These are phyloP conservation scores for Cheilosia scutellata DNA, from an alignment of 2,888 invertebrate genomes.

Conservation along the genomic window DNA sequence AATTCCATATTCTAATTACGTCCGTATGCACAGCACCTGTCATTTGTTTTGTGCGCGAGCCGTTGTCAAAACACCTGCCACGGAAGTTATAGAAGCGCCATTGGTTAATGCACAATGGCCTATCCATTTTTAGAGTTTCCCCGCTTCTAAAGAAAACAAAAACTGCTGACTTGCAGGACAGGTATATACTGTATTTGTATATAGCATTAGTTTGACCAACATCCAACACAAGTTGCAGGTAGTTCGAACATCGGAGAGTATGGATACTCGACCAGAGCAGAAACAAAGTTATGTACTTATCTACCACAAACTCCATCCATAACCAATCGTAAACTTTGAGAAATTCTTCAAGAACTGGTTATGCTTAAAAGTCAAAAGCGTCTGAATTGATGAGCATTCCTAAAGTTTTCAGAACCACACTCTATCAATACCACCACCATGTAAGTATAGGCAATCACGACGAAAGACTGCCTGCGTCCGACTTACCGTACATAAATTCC, in stretches of 20 bases:
- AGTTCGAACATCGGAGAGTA: background rate
- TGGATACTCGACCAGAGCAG: slow-evolving; percentile 1
- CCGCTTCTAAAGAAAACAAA: background rate
- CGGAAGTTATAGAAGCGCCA: slow-evolving; percentile 43
- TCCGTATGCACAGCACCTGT: slow-evolving; percentile 65
- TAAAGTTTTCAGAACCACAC: slow-evolving; percentile 53
- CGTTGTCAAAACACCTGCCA: slow-evolving; percentile 64
- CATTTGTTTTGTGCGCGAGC: slow-evolving; percentile 43
- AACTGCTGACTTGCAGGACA: too few relatives aligned
- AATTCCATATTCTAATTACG: slow-evolving; percentile 60
- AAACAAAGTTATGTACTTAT: slow-evolving; percentile 25
- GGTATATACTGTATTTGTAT: background rate
- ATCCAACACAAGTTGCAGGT: background rate
- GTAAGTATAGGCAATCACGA: slow-evolving; percentile 14
- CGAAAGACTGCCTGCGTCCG: slow-evolving; percentile 1
- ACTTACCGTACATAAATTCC: slow-evolving; percentile 68
- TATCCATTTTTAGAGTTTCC: background rate
- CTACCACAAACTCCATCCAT: slow-evolving; percentile 30
- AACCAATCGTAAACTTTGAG: slow-evolving; percentile 59
- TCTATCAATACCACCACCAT: slow-evolving; percentile 4
- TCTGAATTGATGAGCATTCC: slow-evolving; percentile 71
- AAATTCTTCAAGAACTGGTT: slow-evolving; percentile 68
- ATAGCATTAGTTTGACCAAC: background rate
- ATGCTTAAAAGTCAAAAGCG: slow-evolving; percentile 66
- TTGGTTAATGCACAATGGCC: slow-evolving; percentile 12